phyloP scores from a whole-genome alignment of 1,140 invertebrate species.

The Drosophila kepulauana region DNA sequence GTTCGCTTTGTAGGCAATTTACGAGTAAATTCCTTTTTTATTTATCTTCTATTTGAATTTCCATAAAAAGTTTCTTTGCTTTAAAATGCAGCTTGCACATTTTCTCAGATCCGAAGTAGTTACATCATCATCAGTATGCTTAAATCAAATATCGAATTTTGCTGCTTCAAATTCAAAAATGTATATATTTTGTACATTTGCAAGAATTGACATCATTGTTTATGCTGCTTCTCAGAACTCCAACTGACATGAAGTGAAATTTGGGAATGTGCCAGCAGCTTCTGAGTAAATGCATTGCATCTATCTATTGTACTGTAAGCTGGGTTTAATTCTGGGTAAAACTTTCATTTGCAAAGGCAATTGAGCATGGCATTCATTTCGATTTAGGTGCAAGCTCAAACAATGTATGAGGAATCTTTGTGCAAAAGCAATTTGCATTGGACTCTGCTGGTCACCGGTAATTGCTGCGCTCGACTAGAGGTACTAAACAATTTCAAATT shows the following conservation, averaged over 20 bases:
- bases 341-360: conserved; percentile 28
- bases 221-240: background rate
- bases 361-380: conserved; percentile 64
- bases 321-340: conserved; percentile 8
- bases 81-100: no score
- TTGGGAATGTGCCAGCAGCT: background rate
- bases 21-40: no score
- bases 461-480: conserved; percentile 26
- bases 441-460: background rate
- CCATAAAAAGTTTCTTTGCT: no score
- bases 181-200: background rate
- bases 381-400: conserved; percentile 24
- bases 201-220: background rate
- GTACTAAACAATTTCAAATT: conserved; percentile 58
- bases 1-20: no score
- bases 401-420: conserved; percentile 6
- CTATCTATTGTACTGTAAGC: conserved; percentile 1
- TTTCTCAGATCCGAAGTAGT: no score
- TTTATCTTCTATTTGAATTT: no score
- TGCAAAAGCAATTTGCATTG: conserved; percentile 9
- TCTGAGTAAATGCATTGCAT: conserved; percentile 12
- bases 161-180: background rate
- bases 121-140: no score
- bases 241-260: background rate
- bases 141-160: background rate